Percentiles rank a stretch among this genome's conserved stretches.
Evolutionary conservation across 2,888 invertebrate genomes (phyloP).

Genomic region (Galerucella pusilla): DNA sequence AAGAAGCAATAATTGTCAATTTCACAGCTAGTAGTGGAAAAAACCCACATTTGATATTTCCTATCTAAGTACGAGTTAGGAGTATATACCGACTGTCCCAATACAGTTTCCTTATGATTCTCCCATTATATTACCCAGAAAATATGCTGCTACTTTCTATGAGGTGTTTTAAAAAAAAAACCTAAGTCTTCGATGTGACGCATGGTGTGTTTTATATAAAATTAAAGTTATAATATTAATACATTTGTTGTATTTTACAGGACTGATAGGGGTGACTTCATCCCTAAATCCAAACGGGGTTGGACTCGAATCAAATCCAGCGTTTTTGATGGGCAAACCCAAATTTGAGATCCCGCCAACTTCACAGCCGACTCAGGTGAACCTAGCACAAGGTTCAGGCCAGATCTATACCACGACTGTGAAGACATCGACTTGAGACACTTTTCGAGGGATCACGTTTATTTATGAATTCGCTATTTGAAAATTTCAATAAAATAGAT

Average conservation of each 20-base stretch:
- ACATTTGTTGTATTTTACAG: slow-evolving; percentile 40
- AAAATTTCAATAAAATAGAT: not conserved
- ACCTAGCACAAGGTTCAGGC: slow-evolving; percentile 58
- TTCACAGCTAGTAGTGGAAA: no score
- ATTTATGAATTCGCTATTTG: not conserved
- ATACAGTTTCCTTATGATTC: no score
- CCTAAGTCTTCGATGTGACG: not conserved
- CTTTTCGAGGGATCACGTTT: not conserved
- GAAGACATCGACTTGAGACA: slow-evolving; percentile 3
- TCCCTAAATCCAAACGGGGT: slow-evolving; percentile 75
- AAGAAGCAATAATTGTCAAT: no score
- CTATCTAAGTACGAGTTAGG: no score
- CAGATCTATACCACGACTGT: slow-evolving; percentile 56
- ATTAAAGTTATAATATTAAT: not conserved
- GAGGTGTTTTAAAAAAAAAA: no score
- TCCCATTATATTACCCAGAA: no score
- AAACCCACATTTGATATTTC: no score
- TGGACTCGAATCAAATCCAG: slow-evolving; percentile 73
- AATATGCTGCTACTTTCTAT: no score
- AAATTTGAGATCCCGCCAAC: slow-evolving; percentile 67
- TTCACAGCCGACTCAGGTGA: slow-evolving; percentile 59
- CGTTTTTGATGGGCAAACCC: slow-evolving; percentile 67
- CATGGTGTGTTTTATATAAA: slow-evolving; percentile 13
- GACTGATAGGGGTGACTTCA: slow-evolving; percentile 69
- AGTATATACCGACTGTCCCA: no score